These are phyloP conservation scores for Saguinus midas DNA, from an alignment of 2,113 vertebrate genomes.

Conservation along the genomic window DNA sequence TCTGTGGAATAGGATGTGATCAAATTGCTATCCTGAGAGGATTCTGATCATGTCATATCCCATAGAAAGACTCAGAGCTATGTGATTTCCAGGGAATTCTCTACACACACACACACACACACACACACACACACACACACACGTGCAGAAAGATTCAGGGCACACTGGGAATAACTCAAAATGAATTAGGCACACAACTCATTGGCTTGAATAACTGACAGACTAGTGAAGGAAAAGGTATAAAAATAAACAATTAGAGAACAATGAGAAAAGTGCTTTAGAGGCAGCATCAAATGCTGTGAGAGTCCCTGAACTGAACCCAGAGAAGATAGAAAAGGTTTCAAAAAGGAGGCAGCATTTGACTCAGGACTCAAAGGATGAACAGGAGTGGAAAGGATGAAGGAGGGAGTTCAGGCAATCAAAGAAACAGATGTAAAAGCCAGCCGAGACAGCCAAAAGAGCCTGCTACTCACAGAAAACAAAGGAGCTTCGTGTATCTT, in stretches of 20 bases:
- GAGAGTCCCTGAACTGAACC: neutral
- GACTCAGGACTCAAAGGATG: neutral
- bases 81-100: neutral
- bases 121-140: neutral
- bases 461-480: neutral
- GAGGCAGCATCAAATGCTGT: neutral
- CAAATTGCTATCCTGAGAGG: neutral
- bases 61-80: neutral
- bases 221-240: neutral
- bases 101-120: neutral
- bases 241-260: neutral
- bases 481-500: neutral
- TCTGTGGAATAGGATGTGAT: neutral
- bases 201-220: neutral
- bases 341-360: neutral
- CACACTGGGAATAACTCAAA: neutral
- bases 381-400: neutral
- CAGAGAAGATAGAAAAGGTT: neutral
- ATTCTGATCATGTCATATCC: neutral
- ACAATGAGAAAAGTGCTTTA: neutral
- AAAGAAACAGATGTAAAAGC: neutral
- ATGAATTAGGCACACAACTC: neutral
- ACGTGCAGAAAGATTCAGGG: neutral
- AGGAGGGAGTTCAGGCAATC: neutral
- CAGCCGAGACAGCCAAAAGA: neutral